phyloP scores from a whole-genome alignment of 1,140 invertebrate species.

The Ips typographus region DNA sequence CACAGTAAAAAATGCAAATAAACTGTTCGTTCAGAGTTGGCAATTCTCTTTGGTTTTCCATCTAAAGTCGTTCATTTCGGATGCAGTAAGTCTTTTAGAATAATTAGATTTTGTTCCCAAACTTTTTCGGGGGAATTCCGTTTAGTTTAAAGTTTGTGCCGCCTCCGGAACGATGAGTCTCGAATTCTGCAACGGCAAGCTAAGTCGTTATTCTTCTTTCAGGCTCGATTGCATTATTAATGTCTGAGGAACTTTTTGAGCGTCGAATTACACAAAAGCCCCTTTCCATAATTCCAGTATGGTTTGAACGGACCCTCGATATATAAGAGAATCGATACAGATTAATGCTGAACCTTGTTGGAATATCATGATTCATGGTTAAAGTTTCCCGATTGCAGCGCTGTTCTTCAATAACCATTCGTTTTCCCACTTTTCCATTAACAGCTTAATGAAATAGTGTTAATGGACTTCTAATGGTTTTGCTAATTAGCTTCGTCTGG shows the following conservation, averaged over 20 bases:
- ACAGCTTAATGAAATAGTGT: constrained; percentile 17
- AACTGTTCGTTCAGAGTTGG: not conserved
- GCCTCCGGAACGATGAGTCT: not conserved
- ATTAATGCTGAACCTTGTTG: constrained; percentile 11
- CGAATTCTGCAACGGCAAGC: not conserved
- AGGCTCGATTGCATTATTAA: not conserved
- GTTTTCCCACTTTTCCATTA: constrained; percentile 13
- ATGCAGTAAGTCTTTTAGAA: constrained; percentile 6
- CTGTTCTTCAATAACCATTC: constrained; percentile 9
- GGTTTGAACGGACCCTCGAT: too few species aligned
- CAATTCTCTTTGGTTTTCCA: constrained; percentile 1
- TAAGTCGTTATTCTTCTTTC: not conserved
- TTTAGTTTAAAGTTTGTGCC: constrained; percentile 3
- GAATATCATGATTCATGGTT: constrained; percentile 12
- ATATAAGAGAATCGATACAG: constrained; percentile 7
- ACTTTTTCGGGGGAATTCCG: not conserved
- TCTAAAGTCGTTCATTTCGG: constrained; percentile 4
- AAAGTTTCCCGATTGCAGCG: constrained; percentile 8
- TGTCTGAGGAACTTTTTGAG: not conserved
- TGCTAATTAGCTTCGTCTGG: constrained; percentile 2
- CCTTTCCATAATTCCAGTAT: too few species aligned
- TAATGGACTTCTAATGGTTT: constrained; percentile 11
- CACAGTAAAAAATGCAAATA: not conserved
- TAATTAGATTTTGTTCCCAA: not conserved
- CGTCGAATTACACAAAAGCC: not conserved